phyloP scores from a whole-genome alignment of 2,797 vertebrate genomes.

The Prionace glauca region DNA sequence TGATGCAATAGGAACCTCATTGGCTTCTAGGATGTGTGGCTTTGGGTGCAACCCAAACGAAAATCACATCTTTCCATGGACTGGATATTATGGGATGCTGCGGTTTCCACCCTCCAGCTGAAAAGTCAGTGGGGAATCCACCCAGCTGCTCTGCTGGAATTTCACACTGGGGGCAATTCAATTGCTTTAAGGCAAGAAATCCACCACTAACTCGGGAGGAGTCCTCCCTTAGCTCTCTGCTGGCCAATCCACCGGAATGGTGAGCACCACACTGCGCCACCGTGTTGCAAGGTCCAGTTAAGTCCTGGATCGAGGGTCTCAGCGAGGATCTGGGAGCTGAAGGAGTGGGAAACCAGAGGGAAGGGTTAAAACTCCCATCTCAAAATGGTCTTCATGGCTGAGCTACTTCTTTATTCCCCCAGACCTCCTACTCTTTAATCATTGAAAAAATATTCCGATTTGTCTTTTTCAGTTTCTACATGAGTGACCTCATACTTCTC shows the following conservation, averaged over 20 bases:
- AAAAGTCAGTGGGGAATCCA: neutral
- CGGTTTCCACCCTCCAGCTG: neutral
- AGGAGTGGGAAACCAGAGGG: no score
- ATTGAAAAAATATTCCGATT: neutral
- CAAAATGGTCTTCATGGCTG: no score
- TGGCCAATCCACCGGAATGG: no score
- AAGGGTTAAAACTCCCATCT: no score
- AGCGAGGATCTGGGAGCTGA: neutral
- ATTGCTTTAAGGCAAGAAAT: neutral
- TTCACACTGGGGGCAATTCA: neutral
- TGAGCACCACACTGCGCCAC: no score
- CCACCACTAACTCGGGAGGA: neutral
- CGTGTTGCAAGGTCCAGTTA: neutral
- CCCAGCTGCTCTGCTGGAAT: neutral
- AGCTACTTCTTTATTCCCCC: no score
- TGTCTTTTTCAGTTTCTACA: neutral
- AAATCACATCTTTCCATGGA: neutral
- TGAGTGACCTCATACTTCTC: neutral
- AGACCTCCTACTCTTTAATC: neutral
- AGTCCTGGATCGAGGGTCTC: neutral
- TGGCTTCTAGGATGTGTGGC: neutral
- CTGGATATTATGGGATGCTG: neutral
- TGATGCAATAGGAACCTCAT: neutral
- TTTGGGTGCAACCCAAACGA: no score
- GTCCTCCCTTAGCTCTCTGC: no score